Conservation (phyloP, 2,113 vertebrate genomes). For the Aegotheles bennettii region DNA sequence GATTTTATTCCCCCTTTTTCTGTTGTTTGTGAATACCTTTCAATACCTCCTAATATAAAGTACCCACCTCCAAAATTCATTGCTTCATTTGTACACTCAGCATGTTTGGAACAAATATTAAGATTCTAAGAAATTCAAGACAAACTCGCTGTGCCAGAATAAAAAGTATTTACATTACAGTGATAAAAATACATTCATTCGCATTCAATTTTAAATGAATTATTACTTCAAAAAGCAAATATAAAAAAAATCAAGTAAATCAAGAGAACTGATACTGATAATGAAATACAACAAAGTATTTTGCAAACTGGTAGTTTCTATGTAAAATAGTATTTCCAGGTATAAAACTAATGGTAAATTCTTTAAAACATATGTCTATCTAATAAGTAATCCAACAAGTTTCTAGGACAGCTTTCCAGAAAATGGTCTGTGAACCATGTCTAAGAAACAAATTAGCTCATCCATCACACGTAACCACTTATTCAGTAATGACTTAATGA, state of each 20-base stretch:
- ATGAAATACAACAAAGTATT: background rate
- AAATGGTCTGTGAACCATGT: background rate
- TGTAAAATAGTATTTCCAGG: constrained; percentile 1
- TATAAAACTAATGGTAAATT: background rate
- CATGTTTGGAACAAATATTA: background rate
- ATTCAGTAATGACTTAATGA: constrained; percentile 11
- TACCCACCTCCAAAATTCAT: background rate
- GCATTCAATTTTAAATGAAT: background rate
- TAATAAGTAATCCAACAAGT: background rate
- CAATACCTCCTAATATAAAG: background rate
- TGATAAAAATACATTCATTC: background rate
- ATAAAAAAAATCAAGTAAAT: background rate
- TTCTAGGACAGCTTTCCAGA: constrained; percentile 37
- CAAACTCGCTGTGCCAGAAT: constrained; percentile 8
- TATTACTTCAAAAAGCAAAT: constrained; percentile 17
- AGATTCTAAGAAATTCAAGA: background rate
- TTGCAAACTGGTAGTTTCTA: background rate
- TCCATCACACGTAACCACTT: background rate
- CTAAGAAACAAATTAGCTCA: constrained; percentile 2
- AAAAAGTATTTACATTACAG: background rate
- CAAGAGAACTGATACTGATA: background rate
- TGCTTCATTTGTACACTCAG: background rate
- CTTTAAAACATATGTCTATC: background rate
- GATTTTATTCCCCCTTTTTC: background rate
- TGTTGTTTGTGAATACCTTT: background rate